Evolutionary conservation across 2,888 invertebrate genomes (phyloP).

Genomic region (Meganola albula): DNA sequence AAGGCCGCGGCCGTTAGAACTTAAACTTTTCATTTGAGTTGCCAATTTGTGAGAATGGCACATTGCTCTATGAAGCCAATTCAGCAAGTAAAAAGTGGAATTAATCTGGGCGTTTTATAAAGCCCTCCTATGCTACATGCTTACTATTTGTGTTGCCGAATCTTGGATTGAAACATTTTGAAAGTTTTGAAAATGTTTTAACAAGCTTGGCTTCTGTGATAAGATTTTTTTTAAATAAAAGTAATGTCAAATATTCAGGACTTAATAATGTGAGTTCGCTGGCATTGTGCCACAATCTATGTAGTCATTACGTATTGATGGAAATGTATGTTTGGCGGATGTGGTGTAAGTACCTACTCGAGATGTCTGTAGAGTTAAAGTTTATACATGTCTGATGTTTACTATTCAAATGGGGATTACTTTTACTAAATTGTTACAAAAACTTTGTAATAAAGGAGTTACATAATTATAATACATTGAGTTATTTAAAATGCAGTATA

Average conservation of each 20-base stretch:
- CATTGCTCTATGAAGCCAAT: too few relatives aligned
- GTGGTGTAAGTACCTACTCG: constrained; percentile 38
- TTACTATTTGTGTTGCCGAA: too few relatives aligned
- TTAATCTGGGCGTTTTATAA: too few relatives aligned
- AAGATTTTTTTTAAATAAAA: too few relatives aligned
- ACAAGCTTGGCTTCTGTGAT: too few relatives aligned
- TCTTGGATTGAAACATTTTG: too few relatives aligned
- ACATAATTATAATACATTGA: constrained; percentile 44
- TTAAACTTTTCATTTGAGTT: too few relatives aligned
- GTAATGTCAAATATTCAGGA: too few relatives aligned
- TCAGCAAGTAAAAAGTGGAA: too few relatives aligned
- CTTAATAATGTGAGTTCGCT: constrained; percentile 27
- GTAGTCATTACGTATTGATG: constrained; percentile 30
- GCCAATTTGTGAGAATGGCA: too few relatives aligned
- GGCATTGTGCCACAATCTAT: constrained; percentile 30
- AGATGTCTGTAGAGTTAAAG: constrained; percentile 38
- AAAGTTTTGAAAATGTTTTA: too few relatives aligned
- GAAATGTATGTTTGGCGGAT: constrained; percentile 30
- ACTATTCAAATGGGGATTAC: constrained; percentile 41
- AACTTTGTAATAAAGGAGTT: constrained; percentile 44
- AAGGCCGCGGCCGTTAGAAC: constrained; percentile 21
- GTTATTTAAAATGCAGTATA: constrained; percentile 29
- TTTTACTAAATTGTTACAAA: constrained; percentile 46
- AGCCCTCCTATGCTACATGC: too few relatives aligned
- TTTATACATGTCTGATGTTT: constrained; percentile 43